Conservation (phyloP, 1,140 invertebrate genomes). For the Chrysomallon squamiferum region DNA sequence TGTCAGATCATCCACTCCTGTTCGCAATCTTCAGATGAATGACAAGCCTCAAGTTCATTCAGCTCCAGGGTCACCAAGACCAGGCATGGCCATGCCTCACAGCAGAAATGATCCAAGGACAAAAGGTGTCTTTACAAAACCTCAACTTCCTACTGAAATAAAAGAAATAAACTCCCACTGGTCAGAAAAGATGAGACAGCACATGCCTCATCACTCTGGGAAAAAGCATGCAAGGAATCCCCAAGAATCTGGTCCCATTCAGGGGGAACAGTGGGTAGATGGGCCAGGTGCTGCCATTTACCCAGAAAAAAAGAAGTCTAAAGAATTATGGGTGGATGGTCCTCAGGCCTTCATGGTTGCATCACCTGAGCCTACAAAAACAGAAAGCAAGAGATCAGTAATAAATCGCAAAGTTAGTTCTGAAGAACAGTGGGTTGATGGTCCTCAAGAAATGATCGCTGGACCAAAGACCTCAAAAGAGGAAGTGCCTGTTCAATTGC, state of each 20-base stretch:
- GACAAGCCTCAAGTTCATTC: constrained; percentile 15
- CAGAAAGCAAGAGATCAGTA: constrained; percentile 25
- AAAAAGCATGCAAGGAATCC: constrained; percentile 13
- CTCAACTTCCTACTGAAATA: constrained; percentile 7
- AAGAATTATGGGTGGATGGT: constrained; percentile 61
- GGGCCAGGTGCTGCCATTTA: constrained; percentile 72
- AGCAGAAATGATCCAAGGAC: constrained; percentile 1
- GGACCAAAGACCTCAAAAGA: constrained; percentile 15
- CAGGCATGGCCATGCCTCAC: constrained; percentile 16
- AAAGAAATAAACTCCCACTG: constrained; percentile 13
- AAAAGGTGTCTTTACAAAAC: neutral
- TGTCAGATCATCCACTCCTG: constrained; percentile 4
- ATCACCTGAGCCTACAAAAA: neutral
- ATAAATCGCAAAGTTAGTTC: constrained; percentile 70
- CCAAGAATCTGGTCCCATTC: constrained; percentile 15
- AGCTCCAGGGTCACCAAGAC: constrained; percentile 24
- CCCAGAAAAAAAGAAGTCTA: constrained; percentile 33
- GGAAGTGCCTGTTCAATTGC: constrained; percentile 17
- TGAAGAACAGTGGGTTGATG: constrained; percentile 94
- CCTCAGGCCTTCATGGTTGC: constrained; percentile 50
- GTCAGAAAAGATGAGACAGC: constrained; percentile 22
- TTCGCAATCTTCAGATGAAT: neutral
- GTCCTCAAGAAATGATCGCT: constrained; percentile 68
- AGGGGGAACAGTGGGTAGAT: constrained; percentile 94
- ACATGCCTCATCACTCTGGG: constrained; percentile 11